Evolutionary conservation across 35 echinoderm and acorn worm species (phyloP), one percentile per base, ranked within the genome.

Genomic region (Eucidaris tribuloides): DNA sequence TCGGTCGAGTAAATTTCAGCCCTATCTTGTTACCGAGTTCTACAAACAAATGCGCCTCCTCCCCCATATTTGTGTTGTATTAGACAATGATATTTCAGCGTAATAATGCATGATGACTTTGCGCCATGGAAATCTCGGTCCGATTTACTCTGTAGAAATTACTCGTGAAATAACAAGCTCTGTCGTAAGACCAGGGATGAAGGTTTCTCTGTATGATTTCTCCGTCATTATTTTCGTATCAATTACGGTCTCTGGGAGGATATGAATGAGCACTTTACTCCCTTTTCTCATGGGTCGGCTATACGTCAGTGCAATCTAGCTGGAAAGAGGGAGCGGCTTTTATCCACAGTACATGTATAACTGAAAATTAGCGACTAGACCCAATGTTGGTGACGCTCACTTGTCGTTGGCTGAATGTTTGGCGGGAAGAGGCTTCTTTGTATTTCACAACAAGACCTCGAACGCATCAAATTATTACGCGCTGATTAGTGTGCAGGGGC

Each of bases 1-100:
- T 74, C 68, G 68, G 68, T 74, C 44, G 68, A 35, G 68, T 44
- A 74, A 74, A 74, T 74, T 36, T 44, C 68, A 74, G 14, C 44
- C 35, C 35, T 74, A 74, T 74, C 68, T 19, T 25, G 68, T 74
- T 74, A 44, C 68, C 37, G 28, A 42, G 68, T 27, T 44, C 35
- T 27, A 74, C 68, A 74, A 74, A 74, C 68, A 74, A 74, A 44
- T 22, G 68, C 68, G 37, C 68, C 24, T 42, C 24, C 68, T 38
- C 41, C 7, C 22, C 35, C 35, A 74, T 74, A 74, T 33, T 74
- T 74, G 13, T 74, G 24, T 36, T 33, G 29, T 25, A 35, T 44
- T 44, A 74, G 68, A 52, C 37, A 74, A 38, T 74, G 41, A 74
- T 74, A 40, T 17, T 40, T 42, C 34, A 23, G 68, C 35, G 68